A percentile compares a stretch with the other conserved stretches of the same genome.
These are phyloP conservation scores for Dromas ardeola DNA, from an alignment of 2,113 vertebrate species.

Conservation along the genomic window DNA sequence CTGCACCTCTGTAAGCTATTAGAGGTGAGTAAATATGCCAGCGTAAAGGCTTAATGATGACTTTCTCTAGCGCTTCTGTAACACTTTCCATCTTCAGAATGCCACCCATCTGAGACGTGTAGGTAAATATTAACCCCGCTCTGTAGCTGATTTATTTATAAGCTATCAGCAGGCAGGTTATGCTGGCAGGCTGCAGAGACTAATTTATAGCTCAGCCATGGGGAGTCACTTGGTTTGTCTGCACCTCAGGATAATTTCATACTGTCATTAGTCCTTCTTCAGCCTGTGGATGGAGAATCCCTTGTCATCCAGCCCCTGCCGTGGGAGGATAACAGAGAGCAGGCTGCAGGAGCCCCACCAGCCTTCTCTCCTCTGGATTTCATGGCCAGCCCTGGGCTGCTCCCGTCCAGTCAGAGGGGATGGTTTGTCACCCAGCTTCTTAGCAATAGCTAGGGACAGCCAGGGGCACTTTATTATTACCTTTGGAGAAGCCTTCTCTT, in stretches of 20 bases:
- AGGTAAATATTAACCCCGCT: slow-evolving; percentile 23
- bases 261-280: background rate
- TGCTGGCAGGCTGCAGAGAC: background rate
- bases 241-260: background rate
- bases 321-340: background rate
- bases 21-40: background rate
- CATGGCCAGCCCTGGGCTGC: background rate
- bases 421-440: background rate
- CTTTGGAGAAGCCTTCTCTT: background rate
- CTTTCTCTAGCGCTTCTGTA: background rate
- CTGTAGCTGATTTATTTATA: background rate
- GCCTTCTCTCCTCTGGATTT: background rate
- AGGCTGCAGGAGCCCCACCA: background rate
- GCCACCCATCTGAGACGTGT: background rate
- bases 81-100: background rate
- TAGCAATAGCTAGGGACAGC: background rate
- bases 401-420: background rate
- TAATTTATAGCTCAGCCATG: background rate
- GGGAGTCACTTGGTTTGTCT: background rate
- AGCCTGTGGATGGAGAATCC: background rate
- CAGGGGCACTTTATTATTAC: background rate
- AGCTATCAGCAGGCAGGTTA: background rate
- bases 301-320: fast-evolving
- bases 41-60: background rate
- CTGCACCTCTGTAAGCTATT: background rate